phyloP scores from a whole-genome alignment of 2,888 invertebrate genomes.

The Congeria kusceri region DNA sequence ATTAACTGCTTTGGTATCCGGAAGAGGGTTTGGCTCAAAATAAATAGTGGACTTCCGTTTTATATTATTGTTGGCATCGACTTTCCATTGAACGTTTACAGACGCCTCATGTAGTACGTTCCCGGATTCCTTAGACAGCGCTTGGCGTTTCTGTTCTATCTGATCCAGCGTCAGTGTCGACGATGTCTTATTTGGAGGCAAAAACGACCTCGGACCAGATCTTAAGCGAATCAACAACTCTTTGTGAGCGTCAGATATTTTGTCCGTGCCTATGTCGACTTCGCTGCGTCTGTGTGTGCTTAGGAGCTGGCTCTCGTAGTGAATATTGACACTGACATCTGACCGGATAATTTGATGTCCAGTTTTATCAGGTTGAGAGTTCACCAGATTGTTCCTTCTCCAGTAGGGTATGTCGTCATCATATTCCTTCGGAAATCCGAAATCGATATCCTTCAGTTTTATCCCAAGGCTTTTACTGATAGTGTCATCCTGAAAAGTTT shows the following conservation, averaged over 20 bases:
- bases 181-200: not conserved
- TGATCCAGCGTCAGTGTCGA: not conserved
- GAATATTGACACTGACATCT: constrained; percentile 22
- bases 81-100: too few species aligned
- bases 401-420: constrained; percentile 31
- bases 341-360: constrained; percentile 5
- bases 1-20: too few species aligned
- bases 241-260: constrained; percentile 24
- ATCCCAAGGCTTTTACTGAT: constrained; percentile 53
- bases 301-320: not conserved
- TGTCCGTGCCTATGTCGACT: constrained; percentile 18
- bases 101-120: too few species aligned
- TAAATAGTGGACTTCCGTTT: too few species aligned
- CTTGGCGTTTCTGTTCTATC: not conserved
- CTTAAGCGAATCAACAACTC: not conserved
- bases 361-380: not conserved
- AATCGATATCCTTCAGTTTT: constrained; percentile 48
- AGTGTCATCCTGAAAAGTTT: constrained; percentile 25
- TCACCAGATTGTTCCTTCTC: constrained; percentile 12
- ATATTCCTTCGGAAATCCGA: constrained; percentile 4
- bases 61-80: too few species aligned
- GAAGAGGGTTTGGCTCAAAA: too few species aligned
- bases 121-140: too few species aligned
- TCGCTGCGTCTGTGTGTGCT: too few species aligned
- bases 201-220: not conserved